phyloP scores from a whole-genome alignment of 2,797 vertebrate genomes.

The Melanotaenia parkinsoni region DNA sequence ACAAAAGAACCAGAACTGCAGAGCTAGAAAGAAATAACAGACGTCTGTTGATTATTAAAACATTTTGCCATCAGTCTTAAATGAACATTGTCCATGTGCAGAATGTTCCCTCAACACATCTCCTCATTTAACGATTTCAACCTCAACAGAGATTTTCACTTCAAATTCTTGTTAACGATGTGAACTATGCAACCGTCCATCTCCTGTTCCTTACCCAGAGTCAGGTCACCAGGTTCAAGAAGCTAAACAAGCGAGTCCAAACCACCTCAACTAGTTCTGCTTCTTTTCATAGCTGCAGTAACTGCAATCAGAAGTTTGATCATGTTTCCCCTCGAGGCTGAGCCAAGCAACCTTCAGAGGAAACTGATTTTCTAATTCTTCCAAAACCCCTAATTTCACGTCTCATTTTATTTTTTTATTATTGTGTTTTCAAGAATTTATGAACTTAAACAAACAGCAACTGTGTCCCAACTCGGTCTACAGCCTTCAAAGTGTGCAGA shows the following conservation, averaged over 20 bases:
- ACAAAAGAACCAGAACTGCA: neutral
- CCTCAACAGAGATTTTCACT: too few relatives aligned
- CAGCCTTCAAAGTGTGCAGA: too few relatives aligned
- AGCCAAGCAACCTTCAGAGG: too few relatives aligned
- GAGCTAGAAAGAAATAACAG: neutral
- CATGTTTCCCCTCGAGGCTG: too few relatives aligned
- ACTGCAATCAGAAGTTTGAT: too few relatives aligned
- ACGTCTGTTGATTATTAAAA: neutral
- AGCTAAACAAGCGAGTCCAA: neutral
- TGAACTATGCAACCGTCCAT: neutral
- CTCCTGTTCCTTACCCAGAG: neutral
- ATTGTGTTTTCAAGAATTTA: too few relatives aligned
- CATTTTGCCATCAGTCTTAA: neutral
- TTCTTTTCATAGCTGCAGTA: neutral
- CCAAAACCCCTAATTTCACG: too few relatives aligned
- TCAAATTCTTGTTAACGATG: neutral
- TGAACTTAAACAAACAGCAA: too few relatives aligned
- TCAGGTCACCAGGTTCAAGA: neutral
- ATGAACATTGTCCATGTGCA: neutral
- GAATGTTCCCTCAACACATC: neutral
- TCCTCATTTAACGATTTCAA: neutral
- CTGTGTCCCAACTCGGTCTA: too few relatives aligned
- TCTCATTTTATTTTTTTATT: too few relatives aligned
- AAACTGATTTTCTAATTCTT: too few relatives aligned
- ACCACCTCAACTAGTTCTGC: neutral